These are phyloP conservation scores for Micoletzkya japonica DNA, from an alignment of 2,888 invertebrate species.

Conservation along the genomic window DNA sequence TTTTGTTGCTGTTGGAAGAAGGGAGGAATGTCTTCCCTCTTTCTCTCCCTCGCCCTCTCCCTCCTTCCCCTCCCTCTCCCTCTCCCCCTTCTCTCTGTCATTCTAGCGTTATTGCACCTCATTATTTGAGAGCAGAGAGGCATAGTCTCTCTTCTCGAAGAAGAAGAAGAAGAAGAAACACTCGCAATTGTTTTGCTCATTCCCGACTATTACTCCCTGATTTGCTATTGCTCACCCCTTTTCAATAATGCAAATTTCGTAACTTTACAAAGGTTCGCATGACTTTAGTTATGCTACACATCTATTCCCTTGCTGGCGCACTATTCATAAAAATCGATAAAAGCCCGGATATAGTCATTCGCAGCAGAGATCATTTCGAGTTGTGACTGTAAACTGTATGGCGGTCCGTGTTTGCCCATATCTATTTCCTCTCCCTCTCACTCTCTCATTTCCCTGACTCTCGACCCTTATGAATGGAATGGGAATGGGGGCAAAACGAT, in stretches of 20 bases:
- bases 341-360: too few relatives aligned
- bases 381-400: not conserved
- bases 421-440: conserved; percentile 33
- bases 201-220: conserved; percentile 1
- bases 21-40: not conserved
- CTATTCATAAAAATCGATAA: too few relatives aligned
- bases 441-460: conserved; percentile 16
- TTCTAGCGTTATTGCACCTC: not conserved
- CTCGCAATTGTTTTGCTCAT: not conserved
- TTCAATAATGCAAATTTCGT: too few relatives aligned
- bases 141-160: not conserved
- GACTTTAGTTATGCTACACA: too few relatives aligned
- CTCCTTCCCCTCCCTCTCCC: not conserved
- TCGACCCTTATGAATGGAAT: too few relatives aligned
- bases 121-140: not conserved
- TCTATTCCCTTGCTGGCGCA: too few relatives aligned
- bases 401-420: conserved; percentile 30
- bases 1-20: not conserved
- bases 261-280: too few relatives aligned
- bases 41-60: conserved; percentile 9
- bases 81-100: not conserved
- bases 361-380: too few relatives aligned
- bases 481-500: too few relatives aligned
- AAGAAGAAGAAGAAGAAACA: not conserved
- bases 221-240: too few relatives aligned